Conservation (phyloP, 2,888 invertebrate species). For the Lasioglossum lativentre region DNA sequence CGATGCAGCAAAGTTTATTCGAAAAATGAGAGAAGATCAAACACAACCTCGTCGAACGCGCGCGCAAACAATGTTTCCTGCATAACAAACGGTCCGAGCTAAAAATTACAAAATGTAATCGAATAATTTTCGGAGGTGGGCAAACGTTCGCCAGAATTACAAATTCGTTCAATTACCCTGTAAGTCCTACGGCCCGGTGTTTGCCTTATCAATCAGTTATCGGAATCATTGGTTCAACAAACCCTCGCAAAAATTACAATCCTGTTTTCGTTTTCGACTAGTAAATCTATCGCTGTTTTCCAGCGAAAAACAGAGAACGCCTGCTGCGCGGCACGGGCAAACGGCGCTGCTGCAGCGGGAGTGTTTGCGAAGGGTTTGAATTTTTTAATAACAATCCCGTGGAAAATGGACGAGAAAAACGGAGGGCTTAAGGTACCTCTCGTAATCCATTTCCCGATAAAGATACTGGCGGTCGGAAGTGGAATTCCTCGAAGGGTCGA, state of each 20-base stretch:
- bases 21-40: neutral
- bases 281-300: conserved; percentile 1
- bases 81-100: neutral
- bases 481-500: conserved; percentile 61
- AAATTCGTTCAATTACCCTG: neutral
- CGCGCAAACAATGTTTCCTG: neutral
- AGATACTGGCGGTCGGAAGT: conserved; percentile 44
- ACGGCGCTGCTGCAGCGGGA: neutral
- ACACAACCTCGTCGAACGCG: neutral
- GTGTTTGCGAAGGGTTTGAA: conserved; percentile 10
- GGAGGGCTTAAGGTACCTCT: conserved; percentile 5
- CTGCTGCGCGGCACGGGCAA: neutral
- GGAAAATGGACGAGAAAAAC: neutral
- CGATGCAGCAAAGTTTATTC: neutral
- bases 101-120: conserved; percentile 9
- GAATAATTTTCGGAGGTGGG: neutral
- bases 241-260: conserved; percentile 7
- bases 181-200: neutral
- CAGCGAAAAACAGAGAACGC: neutral
- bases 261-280: neutral
- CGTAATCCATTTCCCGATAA: conserved; percentile 58
- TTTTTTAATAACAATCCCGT: conserved; percentile 20
- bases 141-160: conserved; percentile 4
- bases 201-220: neutral
- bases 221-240: conserved; percentile 3